Percentiles rank a stretch among this genome's conserved stretches.
These are phyloP conservation scores for Pelodiscus sinensis DNA, from an alignment of 2,113 vertebrate species.

Conservation along the genomic window DNA sequence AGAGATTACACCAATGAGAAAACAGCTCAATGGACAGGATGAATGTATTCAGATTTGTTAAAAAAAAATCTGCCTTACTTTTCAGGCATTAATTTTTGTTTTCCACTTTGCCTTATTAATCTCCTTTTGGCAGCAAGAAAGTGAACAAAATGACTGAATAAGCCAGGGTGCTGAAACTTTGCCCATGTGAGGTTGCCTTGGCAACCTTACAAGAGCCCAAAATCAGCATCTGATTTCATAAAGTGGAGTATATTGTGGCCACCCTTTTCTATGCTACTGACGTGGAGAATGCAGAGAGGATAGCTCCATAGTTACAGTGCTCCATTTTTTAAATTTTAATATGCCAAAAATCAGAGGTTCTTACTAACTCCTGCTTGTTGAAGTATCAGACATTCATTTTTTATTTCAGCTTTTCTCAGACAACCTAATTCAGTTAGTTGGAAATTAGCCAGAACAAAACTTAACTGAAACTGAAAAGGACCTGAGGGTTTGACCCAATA, in stretches of 20 bases:
- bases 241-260: neutral
- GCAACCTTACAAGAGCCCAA: neutral
- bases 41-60: neutral
- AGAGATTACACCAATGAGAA: slow-evolving; percentile 59
- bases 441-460: neutral
- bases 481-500: neutral
- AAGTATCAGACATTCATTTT: neutral
- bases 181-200: neutral
- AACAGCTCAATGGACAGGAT: neutral
- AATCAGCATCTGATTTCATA: neutral
- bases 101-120: neutral
- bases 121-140: neutral
- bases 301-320: neutral
- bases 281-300: neutral
- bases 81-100: neutral
- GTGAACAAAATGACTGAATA: neutral
- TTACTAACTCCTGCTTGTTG: neutral
- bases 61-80: neutral
- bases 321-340: neutral
- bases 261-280: neutral
- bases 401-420: neutral
- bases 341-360: neutral
- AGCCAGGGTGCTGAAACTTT: neutral
- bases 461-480: neutral
- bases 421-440: neutral